Conservation (phyloP, 1,140 invertebrate genomes). For the Venturia canescens region DNA sequence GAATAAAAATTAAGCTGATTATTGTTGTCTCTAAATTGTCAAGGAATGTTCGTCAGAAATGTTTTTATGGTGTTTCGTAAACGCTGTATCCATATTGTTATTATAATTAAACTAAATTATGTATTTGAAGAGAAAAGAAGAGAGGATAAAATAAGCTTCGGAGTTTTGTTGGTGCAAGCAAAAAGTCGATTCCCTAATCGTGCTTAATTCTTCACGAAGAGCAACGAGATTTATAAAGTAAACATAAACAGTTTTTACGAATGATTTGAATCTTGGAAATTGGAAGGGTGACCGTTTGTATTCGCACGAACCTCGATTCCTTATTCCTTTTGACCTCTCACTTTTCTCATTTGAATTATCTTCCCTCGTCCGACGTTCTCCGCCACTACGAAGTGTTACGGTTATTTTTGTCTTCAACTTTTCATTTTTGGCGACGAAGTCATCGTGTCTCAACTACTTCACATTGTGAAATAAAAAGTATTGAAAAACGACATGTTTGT, state of each 20-base stretch:
- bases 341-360: too few relatives aligned
- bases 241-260: too few relatives aligned
- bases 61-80: not conserved
- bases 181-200: not conserved
- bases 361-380: too few relatives aligned
- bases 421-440: conserved; percentile 58
- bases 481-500: conserved; percentile 65
- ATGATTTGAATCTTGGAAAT: too few relatives aligned
- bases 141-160: not conserved
- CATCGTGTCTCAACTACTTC: conserved; percentile 69
- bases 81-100: conserved; percentile 35
- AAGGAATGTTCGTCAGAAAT: not conserved
- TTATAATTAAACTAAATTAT: conserved; percentile 43
- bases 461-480: conserved; percentile 57
- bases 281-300: too few relatives aligned
- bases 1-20: not conserved
- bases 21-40: not conserved
- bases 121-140: conserved; percentile 11
- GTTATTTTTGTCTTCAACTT: conserved; percentile 43
- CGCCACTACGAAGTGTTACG: not conserved
- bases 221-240: too few relatives aligned
- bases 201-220: not conserved
- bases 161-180: conserved; percentile 11
- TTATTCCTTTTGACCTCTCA: too few relatives aligned
- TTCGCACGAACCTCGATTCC: too few relatives aligned